Conservation (phyloP, 2,888 invertebrate genomes). For the Rotaria socialis region DNA sequence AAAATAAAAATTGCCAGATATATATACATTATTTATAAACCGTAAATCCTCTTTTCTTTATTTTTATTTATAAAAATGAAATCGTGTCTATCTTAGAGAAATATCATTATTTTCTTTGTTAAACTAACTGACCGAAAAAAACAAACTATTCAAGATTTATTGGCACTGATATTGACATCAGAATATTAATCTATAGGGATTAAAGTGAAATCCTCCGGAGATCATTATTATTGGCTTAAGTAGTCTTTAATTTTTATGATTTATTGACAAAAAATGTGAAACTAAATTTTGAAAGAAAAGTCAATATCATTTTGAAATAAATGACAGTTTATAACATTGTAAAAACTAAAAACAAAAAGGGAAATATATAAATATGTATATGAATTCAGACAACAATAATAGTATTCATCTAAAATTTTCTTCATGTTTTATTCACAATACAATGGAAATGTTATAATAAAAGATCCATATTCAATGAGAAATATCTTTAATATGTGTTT, state of each 20-base stretch:
- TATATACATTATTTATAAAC: not conserved
- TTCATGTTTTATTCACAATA: no score
- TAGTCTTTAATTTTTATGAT: not conserved
- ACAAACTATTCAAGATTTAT: not conserved
- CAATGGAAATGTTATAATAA: no score
- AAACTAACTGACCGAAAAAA: not conserved
- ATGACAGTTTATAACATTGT: not conserved
- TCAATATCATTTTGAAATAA: not conserved
- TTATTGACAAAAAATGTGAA: not conserved
- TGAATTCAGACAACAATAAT: no score
- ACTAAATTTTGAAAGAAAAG: not conserved
- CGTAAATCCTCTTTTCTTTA: not conserved
- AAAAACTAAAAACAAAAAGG: no score
- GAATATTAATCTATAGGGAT: not conserved
- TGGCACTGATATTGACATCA: not conserved
- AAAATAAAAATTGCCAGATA: not conserved
- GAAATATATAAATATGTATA: no score
- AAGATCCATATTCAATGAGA: not conserved
- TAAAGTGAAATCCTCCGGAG: not conserved
- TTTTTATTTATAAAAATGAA: not conserved
- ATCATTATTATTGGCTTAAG: not conserved
- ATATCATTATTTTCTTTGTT: not conserved
- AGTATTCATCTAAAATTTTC: no score
- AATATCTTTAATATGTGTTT: not conserved
- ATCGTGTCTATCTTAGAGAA: not conserved